Percentiles rank a stretch among this genome's conserved stretches.
Evolutionary conservation across 2,888 invertebrate genomes (phyloP).

Genomic region (Caenorhabditis angaria): DNA sequence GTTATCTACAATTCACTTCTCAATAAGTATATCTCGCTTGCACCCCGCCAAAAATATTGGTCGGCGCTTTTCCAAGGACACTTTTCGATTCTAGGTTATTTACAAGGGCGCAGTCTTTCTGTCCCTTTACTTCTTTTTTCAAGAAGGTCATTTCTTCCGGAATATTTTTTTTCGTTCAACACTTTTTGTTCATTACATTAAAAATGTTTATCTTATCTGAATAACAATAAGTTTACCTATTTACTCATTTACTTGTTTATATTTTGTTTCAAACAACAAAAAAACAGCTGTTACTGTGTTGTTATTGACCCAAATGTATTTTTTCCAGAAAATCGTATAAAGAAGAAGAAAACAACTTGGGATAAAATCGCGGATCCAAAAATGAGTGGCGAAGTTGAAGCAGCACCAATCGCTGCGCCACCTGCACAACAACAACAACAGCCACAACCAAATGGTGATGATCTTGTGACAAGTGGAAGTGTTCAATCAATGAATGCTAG

Average conservation of each 20-base stretch:
- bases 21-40: not conserved
- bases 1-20: too few relatives aligned
- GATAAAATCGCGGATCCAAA: slow-evolving; percentile 1
- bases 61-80: not conserved
- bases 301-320: not conserved
- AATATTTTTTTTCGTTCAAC: not conserved
- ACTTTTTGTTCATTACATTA: not conserved
- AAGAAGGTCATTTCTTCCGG: slow-evolving; percentile 2
- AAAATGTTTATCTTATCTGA: not conserved
- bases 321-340: slow-evolving; percentile 15
- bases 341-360: not conserved
- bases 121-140: not conserved
- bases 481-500: slow-evolving; percentile 15
- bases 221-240: too few relatives aligned
- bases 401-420: not conserved
- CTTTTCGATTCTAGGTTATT: slow-evolving; percentile 2
- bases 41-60: not conserved
- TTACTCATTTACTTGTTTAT: too few relatives aligned
- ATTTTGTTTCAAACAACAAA: not conserved
- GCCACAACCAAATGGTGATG: slow-evolving; percentile 14
- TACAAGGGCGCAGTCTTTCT: not conserved
- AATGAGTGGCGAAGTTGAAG: slow-evolving; percentile 14
- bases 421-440: not conserved
- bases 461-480: slow-evolving; percentile 12
- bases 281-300: not conserved